Evolutionary conservation across 2,797 vertebrate species (phyloP).

Genomic region (Periparus ater): DNA sequence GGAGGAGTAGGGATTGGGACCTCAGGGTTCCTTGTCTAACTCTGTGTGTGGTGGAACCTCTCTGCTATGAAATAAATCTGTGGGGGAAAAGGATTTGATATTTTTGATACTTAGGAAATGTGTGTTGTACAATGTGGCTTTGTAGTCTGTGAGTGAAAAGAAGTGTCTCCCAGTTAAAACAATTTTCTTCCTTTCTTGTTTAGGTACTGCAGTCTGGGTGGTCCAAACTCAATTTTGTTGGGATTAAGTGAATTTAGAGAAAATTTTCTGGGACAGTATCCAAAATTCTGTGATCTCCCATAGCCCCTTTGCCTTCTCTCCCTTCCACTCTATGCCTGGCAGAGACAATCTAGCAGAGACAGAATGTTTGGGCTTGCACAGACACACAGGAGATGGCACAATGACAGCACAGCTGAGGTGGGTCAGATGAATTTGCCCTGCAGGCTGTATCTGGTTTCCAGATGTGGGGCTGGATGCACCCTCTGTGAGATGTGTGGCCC

Average conservation of each 20-base stretch:
- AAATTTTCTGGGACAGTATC: background rate
- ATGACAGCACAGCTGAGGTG: fast-evolving
- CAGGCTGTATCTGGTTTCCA: background rate
- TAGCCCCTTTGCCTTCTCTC: background rate
- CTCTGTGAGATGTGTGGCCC: background rate
- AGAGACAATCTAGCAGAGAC: background rate
- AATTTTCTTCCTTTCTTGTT: background rate
- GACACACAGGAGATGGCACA: background rate
- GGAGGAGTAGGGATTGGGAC: background rate
- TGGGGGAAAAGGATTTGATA: background rate
- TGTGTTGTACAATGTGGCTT: background rate
- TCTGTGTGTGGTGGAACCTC: background rate
- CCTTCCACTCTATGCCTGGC: background rate
- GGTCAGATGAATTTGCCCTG: background rate
- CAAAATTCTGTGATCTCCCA: background rate
- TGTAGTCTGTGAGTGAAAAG: background rate
- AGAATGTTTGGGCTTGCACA: background rate
- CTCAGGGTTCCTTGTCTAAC: background rate
- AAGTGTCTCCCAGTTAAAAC: background rate
- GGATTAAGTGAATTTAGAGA: background rate
- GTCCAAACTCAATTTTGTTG: background rate
- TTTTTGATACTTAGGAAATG: background rate
- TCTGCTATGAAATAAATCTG: background rate
- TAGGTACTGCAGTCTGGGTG: background rate
- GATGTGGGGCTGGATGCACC: background rate